Base-by-base conservation (phyloP, 1,140 invertebrate genomes). In the Anoplolepis gracilipes region DNA sequence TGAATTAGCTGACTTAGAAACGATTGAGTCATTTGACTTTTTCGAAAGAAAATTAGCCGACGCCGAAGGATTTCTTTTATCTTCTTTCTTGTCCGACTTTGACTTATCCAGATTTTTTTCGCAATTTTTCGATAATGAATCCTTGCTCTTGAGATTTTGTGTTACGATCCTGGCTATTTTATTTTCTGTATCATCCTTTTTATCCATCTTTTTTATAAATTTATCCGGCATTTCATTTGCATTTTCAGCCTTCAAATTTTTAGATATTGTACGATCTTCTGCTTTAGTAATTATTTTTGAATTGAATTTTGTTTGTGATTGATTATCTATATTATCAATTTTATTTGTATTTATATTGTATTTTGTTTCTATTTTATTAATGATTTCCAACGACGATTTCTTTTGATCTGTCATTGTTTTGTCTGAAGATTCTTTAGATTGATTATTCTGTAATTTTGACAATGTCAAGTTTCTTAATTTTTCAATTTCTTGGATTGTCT, bases 331-430 rank as follows among this genome's bases (percentile, higher is more conserved):
- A 53, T 78, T 16, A 5, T 6, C 1, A 2, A 16, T 75, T 57
- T 59, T 73, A 13, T 25, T 33, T 28, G 7, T 30, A 70, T 30
- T 46, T 53, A 1, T n/a, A 30, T 72, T 59, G 53, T 72, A 42
- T 61, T 76, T 76, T 16, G 16, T 42, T 76, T 25, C 36, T 42
- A 42, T 42, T 76, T 61, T 19, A n/a, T 57, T 73, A 57, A 36
- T 8, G 13, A n/a, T 64, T 64, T 28, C 10, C 3, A 22, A n/a
- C 10, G 25, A 16, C 5, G 10, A 64, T 77, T 64, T 64, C 4
- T 39, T 39, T 39, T 36, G 33, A 30, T 77, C 8, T 55, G 19
- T 42, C 19, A 42, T 46, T 62, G 22, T 49, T 8, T 8, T 25
- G 1, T 65, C 0, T 3, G 13, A 25, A 67, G 39, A 19, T 55